These are phyloP conservation scores for Drosophila pallidifrons DNA, from an alignment of 1,140 invertebrate species.

Conservation along the genomic window DNA sequence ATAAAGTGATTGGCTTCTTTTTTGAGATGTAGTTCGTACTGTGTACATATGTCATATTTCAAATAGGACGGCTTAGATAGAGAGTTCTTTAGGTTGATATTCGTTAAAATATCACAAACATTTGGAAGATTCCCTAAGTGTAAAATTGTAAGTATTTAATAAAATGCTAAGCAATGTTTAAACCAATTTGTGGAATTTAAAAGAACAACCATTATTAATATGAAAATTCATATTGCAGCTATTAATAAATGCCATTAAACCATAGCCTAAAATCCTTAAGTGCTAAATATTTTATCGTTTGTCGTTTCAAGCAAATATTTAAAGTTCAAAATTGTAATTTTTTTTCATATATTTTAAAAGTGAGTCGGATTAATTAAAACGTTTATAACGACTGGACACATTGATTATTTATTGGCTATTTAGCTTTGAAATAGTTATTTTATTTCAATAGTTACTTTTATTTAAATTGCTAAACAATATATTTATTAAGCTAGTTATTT, in stretches of 20 bases:
- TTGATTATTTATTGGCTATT: background rate
- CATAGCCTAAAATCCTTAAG: no score
- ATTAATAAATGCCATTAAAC: background rate
- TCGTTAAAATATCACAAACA: background rate
- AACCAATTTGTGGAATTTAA: no score
- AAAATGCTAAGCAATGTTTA: background rate
- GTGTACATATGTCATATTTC: background rate
- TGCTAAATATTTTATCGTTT: no score
- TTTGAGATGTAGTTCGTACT: background rate
- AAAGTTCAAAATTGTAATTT: background rate
- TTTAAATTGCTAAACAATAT: background rate
- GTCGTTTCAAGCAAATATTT: background rate
- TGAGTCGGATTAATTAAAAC: background rate
- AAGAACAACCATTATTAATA: no score
- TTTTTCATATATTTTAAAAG: background rate
- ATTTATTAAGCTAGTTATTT: background rate
- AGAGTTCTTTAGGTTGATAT: background rate
- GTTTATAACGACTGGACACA: background rate
- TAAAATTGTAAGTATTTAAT: background rate
- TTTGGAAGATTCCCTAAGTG: background rate
- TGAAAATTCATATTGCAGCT: no score
- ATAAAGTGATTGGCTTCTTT: background rate
- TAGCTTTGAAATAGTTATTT: background rate
- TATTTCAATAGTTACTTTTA: background rate
- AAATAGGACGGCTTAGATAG: background rate